Base-by-base conservation (phyloP, 2,888 invertebrate species). In the Agrochola macilenta region DNA sequence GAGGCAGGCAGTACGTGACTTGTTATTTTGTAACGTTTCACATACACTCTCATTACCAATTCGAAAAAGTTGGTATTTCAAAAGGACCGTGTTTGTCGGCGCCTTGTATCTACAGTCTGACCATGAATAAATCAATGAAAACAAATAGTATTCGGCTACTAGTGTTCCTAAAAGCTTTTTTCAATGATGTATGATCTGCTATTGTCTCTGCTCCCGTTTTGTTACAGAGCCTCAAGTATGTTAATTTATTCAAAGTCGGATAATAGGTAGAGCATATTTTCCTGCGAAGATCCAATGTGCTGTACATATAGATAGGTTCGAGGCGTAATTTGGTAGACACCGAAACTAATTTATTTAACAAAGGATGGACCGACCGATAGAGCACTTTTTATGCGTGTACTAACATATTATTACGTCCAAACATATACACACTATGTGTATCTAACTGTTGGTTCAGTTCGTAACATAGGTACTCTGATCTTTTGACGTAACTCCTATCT, bases 321-420 rank as follows among this genome's bases (percentile, higher is more conserved):
- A 94, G 93, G 97, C 97, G 97, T 97, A 97, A 97, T 97, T 96
- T 97, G 96, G 97, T 97, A 97, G 97, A 97, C 96, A 97, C 97
- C 97, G 97, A 96, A 96, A 95, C 97, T 96, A 97, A 97, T 97
- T 97, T 97, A 96, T 96, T 96, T 96, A 95, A 97, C 97, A 97
- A 97, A 97, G 96, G 96, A 94, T 93, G 92, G 94, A 90, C 95
- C 95, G 95, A 94, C 95, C 93, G 96, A 95, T 96, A 96, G 94
- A 95, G 89, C 93, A 94, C 92, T 96, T 96, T 96, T 96, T 96
- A 95, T 96, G 89, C 90, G 92, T 95, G 93, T 95, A 96, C 95
- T 95, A 96, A 95, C 93, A 95, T 93, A 95, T 95, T 94, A 93
- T 93, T 92, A 87, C 84, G 89, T 90, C 89, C 90, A 90, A 89